Evolutionary conservation across 37 sponge, comb jelly and placozoan species (phyloP).

Genomic region (Spongilla lacustris): DNA sequence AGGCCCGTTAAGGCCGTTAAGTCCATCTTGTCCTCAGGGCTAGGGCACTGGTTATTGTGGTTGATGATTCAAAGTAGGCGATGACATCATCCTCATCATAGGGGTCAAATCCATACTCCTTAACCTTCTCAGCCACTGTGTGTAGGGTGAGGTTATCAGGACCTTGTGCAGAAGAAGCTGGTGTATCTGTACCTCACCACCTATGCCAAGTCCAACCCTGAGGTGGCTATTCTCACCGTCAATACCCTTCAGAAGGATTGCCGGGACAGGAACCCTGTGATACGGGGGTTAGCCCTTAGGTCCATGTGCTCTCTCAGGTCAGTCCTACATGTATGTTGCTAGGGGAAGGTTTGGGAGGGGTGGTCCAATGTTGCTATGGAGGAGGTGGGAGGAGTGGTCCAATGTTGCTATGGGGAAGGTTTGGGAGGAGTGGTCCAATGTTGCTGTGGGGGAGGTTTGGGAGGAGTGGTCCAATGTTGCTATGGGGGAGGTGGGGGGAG

Average conservation of each 20-base stretch:
- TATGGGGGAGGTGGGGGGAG: neutral
- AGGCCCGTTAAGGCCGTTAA: too few species aligned
- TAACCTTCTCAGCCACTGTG: conserved; percentile 1
- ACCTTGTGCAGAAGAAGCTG: conserved; percentile 95
- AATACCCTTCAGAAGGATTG: conserved; percentile 93
- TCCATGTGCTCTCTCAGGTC: conserved; percentile 94
- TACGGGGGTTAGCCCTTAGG: conserved; percentile 91
- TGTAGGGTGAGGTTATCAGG: conserved; percentile 7
- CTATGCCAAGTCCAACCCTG: conserved; percentile 89
- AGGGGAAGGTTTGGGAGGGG: neutral
- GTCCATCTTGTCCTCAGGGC: too few species aligned
- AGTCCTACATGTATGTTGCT: neutral
- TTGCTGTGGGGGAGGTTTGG: neutral
- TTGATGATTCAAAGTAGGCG: neutral
- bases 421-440: neutral
- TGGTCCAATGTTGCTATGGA: neutral
- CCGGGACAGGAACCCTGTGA: conserved; percentile 84
- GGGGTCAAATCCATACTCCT: neutral
- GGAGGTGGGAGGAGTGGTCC: neutral
- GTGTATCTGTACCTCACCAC: conserved; percentile 93
- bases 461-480: neutral
- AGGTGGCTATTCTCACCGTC: conserved; percentile 85
- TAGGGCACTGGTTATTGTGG: neutral
- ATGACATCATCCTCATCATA: neutral
- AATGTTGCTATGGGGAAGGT: neutral